Base-by-base conservation (phyloP, 2,888 invertebrate species). In the Parnassius smintheus region DNA sequence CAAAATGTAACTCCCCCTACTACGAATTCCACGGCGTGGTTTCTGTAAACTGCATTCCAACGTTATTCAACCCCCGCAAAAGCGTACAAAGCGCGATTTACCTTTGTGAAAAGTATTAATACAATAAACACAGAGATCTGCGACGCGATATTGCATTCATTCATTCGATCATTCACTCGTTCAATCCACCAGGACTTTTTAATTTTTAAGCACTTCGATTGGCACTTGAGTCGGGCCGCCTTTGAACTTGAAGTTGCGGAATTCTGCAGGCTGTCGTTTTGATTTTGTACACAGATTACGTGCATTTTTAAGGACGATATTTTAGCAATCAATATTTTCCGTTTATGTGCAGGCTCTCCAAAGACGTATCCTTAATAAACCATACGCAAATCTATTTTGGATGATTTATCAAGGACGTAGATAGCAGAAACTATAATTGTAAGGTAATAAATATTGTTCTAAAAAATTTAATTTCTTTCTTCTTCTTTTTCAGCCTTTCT, bases 81-180 rank as follows among this genome's bases (percentile, higher is more conserved):
- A 74, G 68, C 71, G 77, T 75, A 80, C 80, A 81, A 81, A 82
- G 75, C 72, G 71, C 75, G 67, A 78, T 80, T 73, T 72, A 75
- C 75, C 77, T 82, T 85, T 85, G 83, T 85, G 79, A 69, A 80
- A 81, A 80, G 70, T 77, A 81, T 82, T 82, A 82, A 82, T 78
- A 86, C 82, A 86, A 84, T 82, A 83, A 81, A 85, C 77, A 76
- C 76, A 83, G 77, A 89, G 90, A 90, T 90, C 88, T 85, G 90
- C 85, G 76, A 70, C 71, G 76, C 78, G 88, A 90, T 90, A 88
- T 81, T 72, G 67, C 76, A 75, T 78, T 81, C 82, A 82, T 74
- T 78, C 76, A 75, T 69, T 78, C 80, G 75, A 73, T 82, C 78
- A 79, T 75, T 81, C 85, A 81, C 75, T 81, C 79, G 72, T 72